Evolutionary conservation across 2,113 vertebrate species (phyloP), one percentile per base, ranked within the genome.

Genomic region (Pachypanchax playfairii): DNA sequence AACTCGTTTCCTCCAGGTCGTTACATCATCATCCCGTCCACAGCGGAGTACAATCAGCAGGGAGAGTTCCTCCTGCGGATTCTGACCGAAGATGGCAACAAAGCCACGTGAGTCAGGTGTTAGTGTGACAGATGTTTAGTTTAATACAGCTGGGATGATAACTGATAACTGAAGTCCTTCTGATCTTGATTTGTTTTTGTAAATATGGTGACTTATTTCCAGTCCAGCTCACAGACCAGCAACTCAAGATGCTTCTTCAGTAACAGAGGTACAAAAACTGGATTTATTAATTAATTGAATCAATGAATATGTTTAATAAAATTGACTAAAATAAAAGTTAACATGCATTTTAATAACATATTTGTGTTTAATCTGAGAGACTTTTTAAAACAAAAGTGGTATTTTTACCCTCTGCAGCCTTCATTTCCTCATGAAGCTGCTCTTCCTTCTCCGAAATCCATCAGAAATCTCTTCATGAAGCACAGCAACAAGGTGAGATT

Each of bases 1-100:
- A 57, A 78, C 24, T 48, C 69, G 10, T 85, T 93, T 0, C 78
- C 87, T 0, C 87, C 88, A 0, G 91, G 92, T 1, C n/a, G 13
- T 17, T 93, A 93, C 75, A 50, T 93, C 82, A 89, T 93, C 69
- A 66, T 93, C 73, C 86, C 92, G 0, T 86, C 86, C 3, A 85
- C 87, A 2, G 12, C 31, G 0, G 31, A 79, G 29, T 44, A 59
- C 60, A 88, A 86, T 17, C 84, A 89, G 73, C 69, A 84, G 48
- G 90, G 90, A 14, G 62, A 74, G 8, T 93, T 93, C 69, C 83
- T 93, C 29, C 86, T 93, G 8, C 77, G 93, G 18, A 72, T 92
- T 31, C 84, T 92, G 61, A 89, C 76, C 0, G 92, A 92, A 68
- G 75, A 82, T 46, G 87, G 88, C 38, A 90, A 87, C 66, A 4